Percentiles rank a stretch among this genome's conserved stretches.
Evolutionary conservation across 2,113 vertebrate species (phyloP).

Genomic region (Sprattus sprattus): DNA sequence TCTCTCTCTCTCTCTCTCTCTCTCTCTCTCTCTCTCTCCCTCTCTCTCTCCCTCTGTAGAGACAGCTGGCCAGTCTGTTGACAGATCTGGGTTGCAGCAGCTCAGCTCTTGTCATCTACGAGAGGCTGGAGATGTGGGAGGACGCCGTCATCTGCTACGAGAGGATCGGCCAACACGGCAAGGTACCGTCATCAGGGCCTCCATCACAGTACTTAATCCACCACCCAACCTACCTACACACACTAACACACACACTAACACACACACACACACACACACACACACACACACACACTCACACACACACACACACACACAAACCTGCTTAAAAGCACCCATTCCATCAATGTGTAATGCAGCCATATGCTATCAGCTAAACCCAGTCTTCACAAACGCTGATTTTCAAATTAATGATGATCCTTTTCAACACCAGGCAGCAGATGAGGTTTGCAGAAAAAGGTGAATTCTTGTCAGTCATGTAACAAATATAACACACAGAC

Average conservation of each 20-base stretch:
- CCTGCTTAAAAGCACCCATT: not conserved
- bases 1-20: conserved; percentile 24
- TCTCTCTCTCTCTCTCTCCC: not conserved
- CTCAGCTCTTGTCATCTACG: conserved; percentile 89
- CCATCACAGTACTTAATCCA: not conserved
- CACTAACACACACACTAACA: conserved; percentile 19
- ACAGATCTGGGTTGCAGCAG: conserved; percentile 87
- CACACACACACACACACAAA: conserved; percentile 12
- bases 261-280: conserved; percentile 18
- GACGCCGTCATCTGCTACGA: conserved; percentile 92
- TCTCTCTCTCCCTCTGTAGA: conserved; percentile 66
- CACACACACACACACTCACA: not conserved
- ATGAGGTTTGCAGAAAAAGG: not conserved
- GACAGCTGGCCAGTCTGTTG: conserved; percentile 85
- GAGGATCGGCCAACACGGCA: conserved; percentile 88
- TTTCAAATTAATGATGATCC: not conserved
- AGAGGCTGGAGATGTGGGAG: conserved; percentile 94
- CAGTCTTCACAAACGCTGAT: not conserved
- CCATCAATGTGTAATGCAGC: not conserved
- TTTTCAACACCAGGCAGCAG: not conserved
- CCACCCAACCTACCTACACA: not conserved
- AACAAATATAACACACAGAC: not conserved
- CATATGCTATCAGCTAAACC: not conserved
- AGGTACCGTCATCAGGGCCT: conserved; percentile 73
- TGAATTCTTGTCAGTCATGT: not conserved